Percentiles rank a stretch among this genome's conserved stretches.
Evolutionary conservation across 1,140 invertebrate species (phyloP).

Genomic region (Asbolus verrucosus): DNA sequence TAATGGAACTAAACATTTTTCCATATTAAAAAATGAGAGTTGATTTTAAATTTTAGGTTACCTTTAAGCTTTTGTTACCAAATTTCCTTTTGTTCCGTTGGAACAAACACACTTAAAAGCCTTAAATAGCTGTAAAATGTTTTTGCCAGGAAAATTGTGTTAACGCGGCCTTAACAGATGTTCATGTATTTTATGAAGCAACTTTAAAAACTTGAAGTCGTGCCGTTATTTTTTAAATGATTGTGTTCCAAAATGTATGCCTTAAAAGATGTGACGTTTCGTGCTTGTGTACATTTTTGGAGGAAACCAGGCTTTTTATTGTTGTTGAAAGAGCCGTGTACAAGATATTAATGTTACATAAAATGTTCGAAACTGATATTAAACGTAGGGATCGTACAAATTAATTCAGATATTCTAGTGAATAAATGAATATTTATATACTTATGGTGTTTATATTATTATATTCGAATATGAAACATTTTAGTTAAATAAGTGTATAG

Average conservation of each 20-base stretch:
- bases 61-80: too few species aligned
- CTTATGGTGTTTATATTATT: conserved; percentile 4
- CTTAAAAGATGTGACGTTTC: conserved; percentile 1
- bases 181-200: neutral
- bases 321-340: neutral
- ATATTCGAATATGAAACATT: neutral
- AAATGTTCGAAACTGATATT: too few species aligned
- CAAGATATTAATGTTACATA: conserved; percentile 16
- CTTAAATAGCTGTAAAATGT: too few species aligned
- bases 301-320: conserved; percentile 13
- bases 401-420: conserved; percentile 15
- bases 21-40: too few species aligned
- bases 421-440: conserved; percentile 26
- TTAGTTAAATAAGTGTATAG: neutral
- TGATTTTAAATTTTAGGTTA: too few species aligned
- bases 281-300: conserved; percentile 28
- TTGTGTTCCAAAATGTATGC: neutral
- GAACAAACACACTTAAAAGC: too few species aligned
- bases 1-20: too few species aligned
- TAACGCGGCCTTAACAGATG: too few species aligned
- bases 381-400: conserved; percentile 2
- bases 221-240: too few species aligned
- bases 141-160: too few species aligned
- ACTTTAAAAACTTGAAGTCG: too few species aligned
- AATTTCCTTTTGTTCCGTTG: too few species aligned